These are phyloP conservation scores for Danio aesculapii DNA, from an alignment of 2,797 vertebrate species.

Conservation along the genomic window DNA sequence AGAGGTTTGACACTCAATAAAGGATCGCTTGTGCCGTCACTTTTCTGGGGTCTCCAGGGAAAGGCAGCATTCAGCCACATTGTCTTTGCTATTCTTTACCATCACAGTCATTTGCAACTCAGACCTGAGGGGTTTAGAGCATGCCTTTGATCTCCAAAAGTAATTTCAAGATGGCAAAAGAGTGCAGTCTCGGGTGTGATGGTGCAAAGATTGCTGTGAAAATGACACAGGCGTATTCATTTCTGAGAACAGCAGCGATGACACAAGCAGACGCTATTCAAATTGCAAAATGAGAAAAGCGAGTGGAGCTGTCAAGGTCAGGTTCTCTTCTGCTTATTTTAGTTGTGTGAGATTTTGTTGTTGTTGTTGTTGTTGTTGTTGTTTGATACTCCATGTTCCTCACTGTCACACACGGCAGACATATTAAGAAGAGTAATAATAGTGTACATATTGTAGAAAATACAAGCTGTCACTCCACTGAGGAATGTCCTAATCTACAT, in stretches of 20 bases:
- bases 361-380: slow-evolving; percentile 17
- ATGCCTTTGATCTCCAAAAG: slow-evolving; percentile 57
- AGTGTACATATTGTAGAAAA: background rate
- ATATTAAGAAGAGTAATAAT: background rate
- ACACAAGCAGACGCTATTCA: slow-evolving; percentile 29
- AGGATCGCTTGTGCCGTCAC: slow-evolving; percentile 50
- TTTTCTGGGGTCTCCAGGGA: slow-evolving; percentile 43
- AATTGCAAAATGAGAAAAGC: slow-evolving; percentile 39
- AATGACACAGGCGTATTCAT: slow-evolving; percentile 47
- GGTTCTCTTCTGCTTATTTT: slow-evolving; percentile 17
- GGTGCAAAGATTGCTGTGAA: slow-evolving; percentile 51
- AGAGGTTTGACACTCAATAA: slow-evolving; percentile 53
- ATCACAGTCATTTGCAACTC: slow-evolving; percentile 55
- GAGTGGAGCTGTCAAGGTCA: slow-evolving; percentile 43
- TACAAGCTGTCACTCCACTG: background rate
- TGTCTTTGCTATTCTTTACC: slow-evolving; percentile 52
- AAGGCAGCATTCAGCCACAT: slow-evolving; percentile 53
- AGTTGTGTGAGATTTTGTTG: background rate
- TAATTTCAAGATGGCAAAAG: slow-evolving; percentile 61
- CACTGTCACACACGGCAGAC: background rate
- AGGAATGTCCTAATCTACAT: background rate
- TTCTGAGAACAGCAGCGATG: slow-evolving; percentile 42
- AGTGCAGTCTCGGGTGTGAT: slow-evolving; percentile 43
- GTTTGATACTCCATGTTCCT: slow-evolving; percentile 24
- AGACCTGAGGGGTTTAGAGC: slow-evolving; percentile 54